Percentiles rank a stretch among this genome's conserved stretches.
phyloP scores from a whole-genome alignment of 2,888 invertebrate species.

The Metacarcinus magister region DNA sequence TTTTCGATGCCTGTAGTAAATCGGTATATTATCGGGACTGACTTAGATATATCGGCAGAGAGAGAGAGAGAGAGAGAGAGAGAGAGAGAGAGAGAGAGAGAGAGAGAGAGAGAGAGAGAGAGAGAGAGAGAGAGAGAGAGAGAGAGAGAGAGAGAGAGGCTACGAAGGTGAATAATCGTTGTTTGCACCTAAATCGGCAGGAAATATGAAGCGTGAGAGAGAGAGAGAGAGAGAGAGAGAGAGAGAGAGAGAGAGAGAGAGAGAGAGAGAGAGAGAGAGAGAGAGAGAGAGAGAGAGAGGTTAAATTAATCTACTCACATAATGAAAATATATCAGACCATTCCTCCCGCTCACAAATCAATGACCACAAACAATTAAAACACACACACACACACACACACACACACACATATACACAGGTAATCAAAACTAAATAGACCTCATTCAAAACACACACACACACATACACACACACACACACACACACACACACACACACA shows the following conservation, averaged over 20 bases:
- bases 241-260: conserved; percentile 15
- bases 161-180: not conserved
- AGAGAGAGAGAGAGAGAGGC: not conserved
- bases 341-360: not conserved
- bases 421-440: too few species aligned
- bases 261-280: conserved; percentile 22
- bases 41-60: not conserved
- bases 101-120: not conserved
- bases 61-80: not conserved
- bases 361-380: not conserved
- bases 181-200: not conserved
- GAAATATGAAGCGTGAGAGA: not conserved
- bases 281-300: not conserved
- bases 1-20: not conserved
- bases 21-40: not conserved
- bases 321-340: not conserved
- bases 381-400: conserved; percentile 33
- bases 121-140: not conserved
- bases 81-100: not conserved
- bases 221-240: conserved; percentile 15
- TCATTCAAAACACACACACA: too few species aligned
- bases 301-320: not conserved
- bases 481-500: conserved; percentile 60
- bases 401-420: not conserved
- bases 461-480: not conserved